Conservation (phyloP, 2,113 vertebrate genomes). For the Xenopus borealis region DNA sequence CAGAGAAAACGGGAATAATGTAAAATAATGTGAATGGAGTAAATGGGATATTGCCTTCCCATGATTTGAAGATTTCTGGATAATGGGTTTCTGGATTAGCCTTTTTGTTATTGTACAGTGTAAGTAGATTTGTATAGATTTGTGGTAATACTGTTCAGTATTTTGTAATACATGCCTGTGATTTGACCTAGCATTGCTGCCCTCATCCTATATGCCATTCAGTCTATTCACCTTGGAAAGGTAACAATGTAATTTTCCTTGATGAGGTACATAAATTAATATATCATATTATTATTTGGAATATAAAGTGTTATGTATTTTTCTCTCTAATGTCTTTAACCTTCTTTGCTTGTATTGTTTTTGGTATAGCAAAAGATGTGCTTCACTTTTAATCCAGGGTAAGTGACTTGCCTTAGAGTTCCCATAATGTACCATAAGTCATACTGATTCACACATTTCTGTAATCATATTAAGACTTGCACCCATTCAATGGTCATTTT, state of each 20-base stretch:
- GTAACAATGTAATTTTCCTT: neutral
- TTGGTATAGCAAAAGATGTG: slow-evolving; percentile 44
- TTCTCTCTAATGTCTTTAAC: slow-evolving; percentile 31
- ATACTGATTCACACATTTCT: slow-evolving; percentile 42
- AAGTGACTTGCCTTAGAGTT: slow-evolving; percentile 44
- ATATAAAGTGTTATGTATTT: neutral
- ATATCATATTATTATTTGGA: neutral
- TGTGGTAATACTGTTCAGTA: too few relatives aligned
- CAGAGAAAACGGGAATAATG: too few relatives aligned
- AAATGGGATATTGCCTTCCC: too few relatives aligned
- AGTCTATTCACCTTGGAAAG: neutral
- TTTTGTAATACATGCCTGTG: too few relatives aligned
- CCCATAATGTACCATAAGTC: slow-evolving; percentile 14
- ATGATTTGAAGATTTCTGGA: too few relatives aligned
- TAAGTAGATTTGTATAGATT: too few relatives aligned
- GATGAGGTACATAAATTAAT: neutral
- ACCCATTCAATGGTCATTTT: slow-evolving; percentile 38
- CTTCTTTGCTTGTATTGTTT: slow-evolving; percentile 49
- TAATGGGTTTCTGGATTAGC: too few relatives aligned
- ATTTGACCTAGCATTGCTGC: neutral
- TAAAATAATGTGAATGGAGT: too few relatives aligned
- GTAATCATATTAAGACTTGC: slow-evolving; percentile 48
- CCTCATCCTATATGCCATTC: neutral
- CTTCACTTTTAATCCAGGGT: slow-evolving; percentile 50
- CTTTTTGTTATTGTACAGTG: too few relatives aligned